These are phyloP conservation scores for Chionodraco myersi DNA, from an alignment of 2,113 vertebrate genomes.

Conservation along the genomic window DNA sequence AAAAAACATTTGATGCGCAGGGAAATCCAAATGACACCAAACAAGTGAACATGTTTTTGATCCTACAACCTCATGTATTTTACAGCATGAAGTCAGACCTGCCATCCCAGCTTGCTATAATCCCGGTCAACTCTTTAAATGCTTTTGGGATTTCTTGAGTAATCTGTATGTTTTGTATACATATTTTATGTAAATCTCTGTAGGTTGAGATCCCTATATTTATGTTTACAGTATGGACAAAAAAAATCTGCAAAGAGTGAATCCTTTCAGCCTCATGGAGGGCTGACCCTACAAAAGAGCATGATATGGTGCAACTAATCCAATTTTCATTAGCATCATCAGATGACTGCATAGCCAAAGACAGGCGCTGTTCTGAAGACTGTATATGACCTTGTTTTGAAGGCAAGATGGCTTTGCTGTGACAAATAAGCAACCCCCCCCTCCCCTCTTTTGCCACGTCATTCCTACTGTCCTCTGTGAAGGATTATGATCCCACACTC, in stretches of 20 bases:
- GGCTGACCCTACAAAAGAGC: no score
- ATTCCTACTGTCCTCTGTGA: background rate
- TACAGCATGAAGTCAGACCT: background rate
- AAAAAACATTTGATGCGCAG: constrained; percentile 13
- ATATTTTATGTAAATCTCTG: background rate
- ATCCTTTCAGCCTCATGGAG: no score
- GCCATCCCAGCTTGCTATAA: background rate
- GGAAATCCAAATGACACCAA: constrained; percentile 38
- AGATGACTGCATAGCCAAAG: background rate
- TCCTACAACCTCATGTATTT: constrained; percentile 11
- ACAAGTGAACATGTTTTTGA: constrained; percentile 11
- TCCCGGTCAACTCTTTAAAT: background rate
- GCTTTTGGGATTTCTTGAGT: no score
- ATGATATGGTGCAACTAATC: background rate
- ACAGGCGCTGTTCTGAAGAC: background rate
- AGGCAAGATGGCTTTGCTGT: background rate
- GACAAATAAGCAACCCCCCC: background rate
- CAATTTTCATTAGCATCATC: background rate
- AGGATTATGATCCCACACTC: background rate
- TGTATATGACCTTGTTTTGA: background rate
- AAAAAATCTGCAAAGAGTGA: background rate
- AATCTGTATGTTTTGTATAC: no score
- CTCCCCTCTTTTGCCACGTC: background rate
- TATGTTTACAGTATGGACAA: background rate
- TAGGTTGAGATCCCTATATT: background rate